Conservation (phyloP, 2,888 invertebrate genomes). For the Apotomis betuletana region DNA sequence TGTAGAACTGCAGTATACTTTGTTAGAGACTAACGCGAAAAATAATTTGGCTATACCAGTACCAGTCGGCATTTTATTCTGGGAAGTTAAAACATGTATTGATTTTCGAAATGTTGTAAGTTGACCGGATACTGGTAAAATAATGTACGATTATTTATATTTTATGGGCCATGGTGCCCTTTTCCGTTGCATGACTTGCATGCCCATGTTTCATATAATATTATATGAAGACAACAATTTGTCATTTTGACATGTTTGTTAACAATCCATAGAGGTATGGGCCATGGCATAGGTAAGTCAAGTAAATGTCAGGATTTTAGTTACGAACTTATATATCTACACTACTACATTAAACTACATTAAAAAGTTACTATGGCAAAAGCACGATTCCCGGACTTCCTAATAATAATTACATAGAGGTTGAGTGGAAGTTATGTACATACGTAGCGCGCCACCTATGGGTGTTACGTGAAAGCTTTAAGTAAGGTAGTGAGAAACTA, state of each 20-base stretch:
- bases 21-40: slow-evolving; percentile 59
- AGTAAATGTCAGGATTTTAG: too few species aligned
- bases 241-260: slow-evolving; percentile 49
- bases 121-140: slow-evolving; percentile 15
- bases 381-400: too few species aligned
- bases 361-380: too few species aligned
- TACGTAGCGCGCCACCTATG: slow-evolving; percentile 29
- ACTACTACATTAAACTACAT: too few species aligned
- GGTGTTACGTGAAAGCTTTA: slow-evolving; percentile 4
- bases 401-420: too few species aligned
- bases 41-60: slow-evolving; percentile 61
- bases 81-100: slow-evolving; percentile 1
- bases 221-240: slow-evolving; percentile 54
- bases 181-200: slow-evolving; percentile 46
- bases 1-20: slow-evolving; percentile 58
- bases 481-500: slow-evolving; percentile 2
- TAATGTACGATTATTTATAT: slow-evolving; percentile 49
- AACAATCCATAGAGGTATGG: slow-evolving; percentile 21
- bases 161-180: slow-evolving; percentile 50
- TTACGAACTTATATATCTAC: too few species aligned
- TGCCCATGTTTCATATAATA: slow-evolving; percentile 41
- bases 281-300: too few species aligned
- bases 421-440: too few species aligned
- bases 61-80: slow-evolving; percentile 61
- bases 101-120: not conserved